These are phyloP conservation scores for Erinaceus europaeus DNA, from an alignment of 2,113 vertebrate genomes.

Conservation along the genomic window DNA sequence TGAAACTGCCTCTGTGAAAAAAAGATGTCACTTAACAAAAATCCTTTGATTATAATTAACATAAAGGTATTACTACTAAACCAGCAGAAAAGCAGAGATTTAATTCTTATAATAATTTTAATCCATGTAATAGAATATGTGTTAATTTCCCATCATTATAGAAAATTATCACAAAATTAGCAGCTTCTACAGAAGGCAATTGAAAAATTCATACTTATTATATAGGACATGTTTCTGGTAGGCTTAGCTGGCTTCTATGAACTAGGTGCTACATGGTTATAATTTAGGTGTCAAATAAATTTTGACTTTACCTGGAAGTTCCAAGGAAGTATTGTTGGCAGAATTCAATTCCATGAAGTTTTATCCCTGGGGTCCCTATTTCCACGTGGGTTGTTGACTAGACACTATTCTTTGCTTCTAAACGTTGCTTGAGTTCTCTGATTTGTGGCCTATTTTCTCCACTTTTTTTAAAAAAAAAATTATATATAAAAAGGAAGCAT, in stretches of 20 bases:
- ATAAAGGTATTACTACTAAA: neutral
- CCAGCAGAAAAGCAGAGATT: neutral
- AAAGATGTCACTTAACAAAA: neutral
- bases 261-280: neutral
- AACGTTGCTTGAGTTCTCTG: neutral
- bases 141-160: neutral
- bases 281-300: neutral
- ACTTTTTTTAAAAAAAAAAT: neutral
- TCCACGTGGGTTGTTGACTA: neutral
- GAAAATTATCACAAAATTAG: neutral
- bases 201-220: neutral
- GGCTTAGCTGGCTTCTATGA: neutral
- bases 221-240: neutral
- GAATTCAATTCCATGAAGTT: neutral
- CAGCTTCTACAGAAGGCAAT: neutral
- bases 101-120: neutral
- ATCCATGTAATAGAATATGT: neutral
- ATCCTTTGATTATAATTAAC: constrained; percentile 16
- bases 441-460: neutral
- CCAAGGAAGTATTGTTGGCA: neutral
- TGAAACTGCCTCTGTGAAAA: constrained; percentile 27
- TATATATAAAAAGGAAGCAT: too few relatives aligned
- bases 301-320: neutral
- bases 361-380: neutral
- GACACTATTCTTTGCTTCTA: neutral